Evolutionary conservation across 2,888 invertebrate species (phyloP), one percentile per base, ranked within the genome.

Genomic region (Elegia similella): DNA sequence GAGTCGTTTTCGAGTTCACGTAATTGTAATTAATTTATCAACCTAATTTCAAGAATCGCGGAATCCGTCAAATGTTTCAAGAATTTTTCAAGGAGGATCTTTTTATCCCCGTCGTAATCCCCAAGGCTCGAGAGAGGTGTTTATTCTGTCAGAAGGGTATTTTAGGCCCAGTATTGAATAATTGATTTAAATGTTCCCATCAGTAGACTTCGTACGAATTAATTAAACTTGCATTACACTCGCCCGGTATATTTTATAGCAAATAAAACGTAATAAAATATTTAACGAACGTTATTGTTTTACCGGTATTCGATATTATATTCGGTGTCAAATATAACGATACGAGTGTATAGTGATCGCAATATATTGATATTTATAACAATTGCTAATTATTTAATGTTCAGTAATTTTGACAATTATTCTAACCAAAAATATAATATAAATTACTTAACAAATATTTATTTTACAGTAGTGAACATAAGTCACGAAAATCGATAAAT

Each of bases 191-290:
- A 44, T 55, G 48, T 56, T 46, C 46, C 47, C 56, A 48, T 73
- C 54, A 46, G 48, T 56, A 47, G 23, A 56, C 56, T 42, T 73
- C 78, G 78, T 77, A 79, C 75, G 78, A 78, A 76, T 79, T 78
- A 81, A 82, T 85, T 84, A 82, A 82, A 78, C 72, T 73, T 75
- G 68, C 38, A 62, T 64, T 69, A 70, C 70, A 68, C 72, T 69
- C 56, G 55, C 55, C 42, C 47, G 47, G 47, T 48, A 43, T 43
- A 16, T 58, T 58, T 48, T 50, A 43, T 32, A 23, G 17, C 8
- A 38, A 58, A 62, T 54, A 43, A 54, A 54, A 44, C 23, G 43
- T 44, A 54, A 52, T 53, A 57, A 53, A 30, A 42, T 46, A 47
- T 48, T 50, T 38, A 50, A 50, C 12, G 32, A 30, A 32, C 48